Percentiles rank a stretch among this genome's conserved stretches.
Evolutionary conservation across 23 tunicate species (phyloP).

Genomic region (Styela plicata): DNA sequence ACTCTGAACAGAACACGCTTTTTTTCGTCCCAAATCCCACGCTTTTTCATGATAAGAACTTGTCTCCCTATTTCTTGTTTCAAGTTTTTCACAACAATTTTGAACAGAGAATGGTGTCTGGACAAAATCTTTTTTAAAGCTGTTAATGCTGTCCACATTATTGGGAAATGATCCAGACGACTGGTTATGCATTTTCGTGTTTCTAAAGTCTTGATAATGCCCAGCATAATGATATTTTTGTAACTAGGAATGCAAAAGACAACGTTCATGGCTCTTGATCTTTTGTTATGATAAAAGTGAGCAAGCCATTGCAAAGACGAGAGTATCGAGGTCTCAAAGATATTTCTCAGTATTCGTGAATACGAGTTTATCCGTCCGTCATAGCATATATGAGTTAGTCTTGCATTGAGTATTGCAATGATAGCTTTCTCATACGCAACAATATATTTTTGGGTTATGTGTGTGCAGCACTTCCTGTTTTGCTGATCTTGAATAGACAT

Average conservation of each 20-base stretch:
- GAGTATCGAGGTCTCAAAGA: neutral
- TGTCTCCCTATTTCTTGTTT: conserved; percentile 3
- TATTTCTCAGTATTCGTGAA: conserved; percentile 5
- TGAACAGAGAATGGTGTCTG: neutral
- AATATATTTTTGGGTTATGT: neutral
- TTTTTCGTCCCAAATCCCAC: neutral
- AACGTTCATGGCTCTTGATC: neutral
- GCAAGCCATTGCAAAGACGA: conserved; percentile 24
- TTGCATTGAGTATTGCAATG: neutral
- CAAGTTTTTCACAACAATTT: neutral
- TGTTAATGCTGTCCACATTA: neutral
- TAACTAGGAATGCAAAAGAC: neutral
- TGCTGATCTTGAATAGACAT: neutral
- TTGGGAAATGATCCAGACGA: neutral
- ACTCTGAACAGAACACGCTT: neutral
- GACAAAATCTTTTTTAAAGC: neutral
- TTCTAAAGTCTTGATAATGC: neutral
- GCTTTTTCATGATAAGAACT: neutral
- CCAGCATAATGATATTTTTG: neutral
- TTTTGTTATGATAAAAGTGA: neutral
- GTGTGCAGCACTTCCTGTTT: neutral
- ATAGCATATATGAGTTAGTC: conserved; percentile 1
- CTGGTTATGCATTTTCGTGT: neutral
- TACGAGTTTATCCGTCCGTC: conserved; percentile 16
- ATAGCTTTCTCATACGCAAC: neutral